phyloP scores from a whole-genome alignment of 2,113 vertebrate genomes.

The Heterochromis multidens region DNA sequence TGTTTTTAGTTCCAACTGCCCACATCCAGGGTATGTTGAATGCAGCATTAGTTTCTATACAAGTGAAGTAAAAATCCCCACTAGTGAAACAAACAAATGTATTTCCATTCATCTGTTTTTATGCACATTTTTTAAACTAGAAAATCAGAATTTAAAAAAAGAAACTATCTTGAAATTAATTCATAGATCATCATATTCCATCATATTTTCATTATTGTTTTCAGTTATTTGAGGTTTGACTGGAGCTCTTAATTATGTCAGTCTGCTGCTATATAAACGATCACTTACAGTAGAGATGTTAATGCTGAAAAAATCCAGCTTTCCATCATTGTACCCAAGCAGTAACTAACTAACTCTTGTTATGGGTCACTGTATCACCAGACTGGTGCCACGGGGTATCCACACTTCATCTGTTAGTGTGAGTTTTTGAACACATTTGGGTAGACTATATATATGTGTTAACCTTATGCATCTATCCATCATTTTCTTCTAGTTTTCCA shows the following conservation, averaged over 20 bases:
- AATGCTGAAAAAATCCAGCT: background rate
- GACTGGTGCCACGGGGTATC: background rate
- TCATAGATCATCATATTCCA: no score
- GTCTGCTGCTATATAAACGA: background rate
- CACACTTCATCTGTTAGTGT: background rate
- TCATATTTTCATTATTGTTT: background rate
- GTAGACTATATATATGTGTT: background rate
- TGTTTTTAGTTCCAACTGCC: background rate
- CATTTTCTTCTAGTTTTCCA: background rate
- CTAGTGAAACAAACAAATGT: no score
- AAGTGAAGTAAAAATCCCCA: background rate
- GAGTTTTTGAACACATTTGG: background rate
- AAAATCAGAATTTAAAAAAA: no score
- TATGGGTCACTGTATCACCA: background rate
- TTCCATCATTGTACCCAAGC: background rate
- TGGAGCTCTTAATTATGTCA: background rate
- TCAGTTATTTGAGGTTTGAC: background rate
- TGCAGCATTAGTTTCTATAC: background rate
- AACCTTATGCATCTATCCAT: background rate
- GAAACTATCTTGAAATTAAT: no score
- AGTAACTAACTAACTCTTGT: background rate
- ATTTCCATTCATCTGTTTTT: background rate
- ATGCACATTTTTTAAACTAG: background rate
- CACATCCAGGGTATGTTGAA: background rate
- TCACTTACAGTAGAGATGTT: background rate